These are phyloP conservation scores for Pandion haliaetus DNA, from an alignment of 2,113 vertebrate species.

Conservation along the genomic window DNA sequence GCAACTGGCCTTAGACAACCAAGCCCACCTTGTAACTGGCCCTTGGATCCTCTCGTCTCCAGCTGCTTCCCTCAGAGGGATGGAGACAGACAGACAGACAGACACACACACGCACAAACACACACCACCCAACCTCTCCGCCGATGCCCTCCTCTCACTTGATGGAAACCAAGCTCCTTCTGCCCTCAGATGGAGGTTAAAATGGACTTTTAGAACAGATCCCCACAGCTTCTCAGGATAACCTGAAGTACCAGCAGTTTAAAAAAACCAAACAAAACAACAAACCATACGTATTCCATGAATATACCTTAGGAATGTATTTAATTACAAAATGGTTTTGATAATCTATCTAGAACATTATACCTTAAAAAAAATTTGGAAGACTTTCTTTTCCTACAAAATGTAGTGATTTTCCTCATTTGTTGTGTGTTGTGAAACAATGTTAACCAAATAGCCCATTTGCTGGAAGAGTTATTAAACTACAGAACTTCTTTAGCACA, in stretches of 20 bases:
- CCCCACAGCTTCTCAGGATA: neutral
- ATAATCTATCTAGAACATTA: neutral
- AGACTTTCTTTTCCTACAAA: neutral
- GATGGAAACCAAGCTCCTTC: neutral
- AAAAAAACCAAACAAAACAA: neutral
- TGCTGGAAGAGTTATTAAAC: neutral
- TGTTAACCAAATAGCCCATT: neutral
- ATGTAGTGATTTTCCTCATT: neutral
- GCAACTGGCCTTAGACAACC: neutral
- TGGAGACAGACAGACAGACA: too few relatives aligned
- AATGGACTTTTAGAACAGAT: neutral
- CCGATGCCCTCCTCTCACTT: fast-evolving
- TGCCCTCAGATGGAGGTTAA: neutral
- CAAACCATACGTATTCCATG: neutral
- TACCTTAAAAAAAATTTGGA: neutral
- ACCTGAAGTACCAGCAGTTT: neutral
- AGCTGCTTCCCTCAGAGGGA: neutral
- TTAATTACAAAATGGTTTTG: neutral
- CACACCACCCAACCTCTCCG: neutral
- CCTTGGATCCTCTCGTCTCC: neutral
- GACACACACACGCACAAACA: too few relatives aligned
- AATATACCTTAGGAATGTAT: neutral
- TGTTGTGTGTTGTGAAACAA: neutral
- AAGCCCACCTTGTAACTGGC: neutral
- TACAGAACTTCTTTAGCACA: neutral